Base-by-base conservation (phyloP, 2,797 vertebrate genomes). In the Picus viridis region DNA sequence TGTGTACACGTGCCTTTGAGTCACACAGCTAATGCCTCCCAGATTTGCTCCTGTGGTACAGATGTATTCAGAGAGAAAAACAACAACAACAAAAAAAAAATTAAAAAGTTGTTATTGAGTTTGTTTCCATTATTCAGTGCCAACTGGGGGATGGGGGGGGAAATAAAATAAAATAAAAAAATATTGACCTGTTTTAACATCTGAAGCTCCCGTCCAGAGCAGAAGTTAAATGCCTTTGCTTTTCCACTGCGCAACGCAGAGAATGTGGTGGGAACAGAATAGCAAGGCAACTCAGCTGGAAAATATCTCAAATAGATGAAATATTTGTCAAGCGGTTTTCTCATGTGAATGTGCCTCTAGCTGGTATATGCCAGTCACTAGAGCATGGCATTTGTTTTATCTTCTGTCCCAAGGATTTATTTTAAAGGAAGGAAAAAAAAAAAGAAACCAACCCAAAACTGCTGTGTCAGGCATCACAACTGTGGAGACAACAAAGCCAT, bases 261-360 rank as follows among this genome's bases (percentile, higher is more conserved):
- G 98, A 98, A 98, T 98, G 98, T 98, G 98, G 98, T 98, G 98
- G 98, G 98, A 99, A 99, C 98, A 97, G 97, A 97, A 94, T 70
- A 96, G 81, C 75, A 96, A 97, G 96, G 97, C 96, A 97, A 95
- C 96, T 97, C 98, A 97, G 97, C 97, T 98, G 97, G 98, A 98
- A 98, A 98, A 98, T 98, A 97, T 98, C 98, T 98, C 98, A 98
- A 98, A 98, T 97, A 97, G 96, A 98, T 83, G 85, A 98, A 98
- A 97, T 98, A 98, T 97, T 98, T 97, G 96, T 98, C 83, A 67
- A 96, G 95, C 72, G 96, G 90, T 97, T 98, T 98, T 98, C 98
- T 98, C 98, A 97, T 97, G 98, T 98, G 98, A 98, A 98, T 97
- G 94, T 97, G 97, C 88, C 93, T 97, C 94, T 86, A 56, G 89